Percentiles rank a stretch among this genome's conserved stretches.
phyloP scores from a whole-genome alignment of 2,888 invertebrate genomes.

The Philonicus albiceps region DNA sequence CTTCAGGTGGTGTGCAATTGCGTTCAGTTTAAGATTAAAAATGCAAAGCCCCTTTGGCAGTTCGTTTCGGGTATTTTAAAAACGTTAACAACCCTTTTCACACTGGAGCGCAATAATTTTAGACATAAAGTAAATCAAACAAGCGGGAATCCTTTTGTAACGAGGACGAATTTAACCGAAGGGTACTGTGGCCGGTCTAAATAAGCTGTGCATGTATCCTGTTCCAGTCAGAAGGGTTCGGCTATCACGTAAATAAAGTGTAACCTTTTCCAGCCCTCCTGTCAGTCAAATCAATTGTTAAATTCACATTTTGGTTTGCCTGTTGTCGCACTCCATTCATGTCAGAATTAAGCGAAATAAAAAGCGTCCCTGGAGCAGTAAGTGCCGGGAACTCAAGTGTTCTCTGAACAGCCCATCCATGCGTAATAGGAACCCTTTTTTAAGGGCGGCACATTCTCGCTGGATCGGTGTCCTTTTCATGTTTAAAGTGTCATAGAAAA shows the following conservation, averaged over 20 bases:
- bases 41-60: background rate
- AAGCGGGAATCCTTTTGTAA: conserved; percentile 32
- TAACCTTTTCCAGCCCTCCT: conserved; percentile 50
- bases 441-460: background rate
- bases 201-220: conserved; percentile 36
- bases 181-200: background rate
- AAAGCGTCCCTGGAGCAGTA: background rate
- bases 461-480: conserved; percentile 34
- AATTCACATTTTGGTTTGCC: conserved; percentile 49
- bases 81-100: conserved; percentile 4
- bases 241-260: conserved; percentile 44
- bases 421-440: conserved; percentile 42
- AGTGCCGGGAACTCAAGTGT: conserved; percentile 37
- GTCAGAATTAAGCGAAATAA: conserved; percentile 22
- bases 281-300: conserved; percentile 51
- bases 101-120: conserved; percentile 28
- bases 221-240: conserved; percentile 7
- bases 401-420: conserved; percentile 41
- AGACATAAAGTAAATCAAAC: conserved; percentile 31
- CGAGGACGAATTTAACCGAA: background rate
- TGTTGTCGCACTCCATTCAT: conserved; percentile 29
- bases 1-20: background rate
- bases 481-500: conserved; percentile 44
- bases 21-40: background rate
- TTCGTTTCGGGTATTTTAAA: background rate